phyloP scores from a whole-genome alignment of 2,113 vertebrate species.

The Eudyptes chrysolophus region DNA sequence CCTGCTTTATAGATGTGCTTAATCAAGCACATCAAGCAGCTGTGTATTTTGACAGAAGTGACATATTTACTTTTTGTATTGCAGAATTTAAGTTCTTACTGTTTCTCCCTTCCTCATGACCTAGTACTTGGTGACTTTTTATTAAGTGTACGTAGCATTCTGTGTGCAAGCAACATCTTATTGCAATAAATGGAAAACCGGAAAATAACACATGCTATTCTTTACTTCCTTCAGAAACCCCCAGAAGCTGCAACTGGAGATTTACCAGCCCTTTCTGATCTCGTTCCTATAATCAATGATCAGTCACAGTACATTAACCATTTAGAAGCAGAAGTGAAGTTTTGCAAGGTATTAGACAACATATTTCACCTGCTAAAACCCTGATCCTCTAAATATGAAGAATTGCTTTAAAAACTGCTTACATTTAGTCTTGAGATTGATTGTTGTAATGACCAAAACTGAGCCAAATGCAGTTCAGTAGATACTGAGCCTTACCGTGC shows the following conservation, averaged over 20 bases:
- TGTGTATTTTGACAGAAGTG: neutral
- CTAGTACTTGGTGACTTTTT: neutral
- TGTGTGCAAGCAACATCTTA: neutral
- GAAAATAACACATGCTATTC: neutral
- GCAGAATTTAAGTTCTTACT: neutral
- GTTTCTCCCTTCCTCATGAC: neutral
- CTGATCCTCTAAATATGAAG: neutral
- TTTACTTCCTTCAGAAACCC: constrained; percentile 59
- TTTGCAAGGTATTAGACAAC: constrained; percentile 83
- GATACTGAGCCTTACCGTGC: neutral
- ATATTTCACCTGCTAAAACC: neutral
- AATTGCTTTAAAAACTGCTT: neutral
- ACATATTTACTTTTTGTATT: neutral
- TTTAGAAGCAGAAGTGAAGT: constrained; percentile 93
- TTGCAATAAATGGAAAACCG: neutral
- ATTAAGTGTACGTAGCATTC: neutral
- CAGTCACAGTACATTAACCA: constrained; percentile 93
- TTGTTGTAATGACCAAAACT: neutral
- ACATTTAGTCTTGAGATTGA: neutral
- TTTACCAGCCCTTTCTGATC: constrained; percentile 75
- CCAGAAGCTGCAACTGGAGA: constrained; percentile 55
- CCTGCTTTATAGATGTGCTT: neutral
- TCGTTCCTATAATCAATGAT: constrained; percentile 86
- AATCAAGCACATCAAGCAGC: neutral
- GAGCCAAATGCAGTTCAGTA: neutral